Evolutionary conservation across 2,888 invertebrate species (phyloP).

Genomic region (Scaptomyza reducta): DNA sequence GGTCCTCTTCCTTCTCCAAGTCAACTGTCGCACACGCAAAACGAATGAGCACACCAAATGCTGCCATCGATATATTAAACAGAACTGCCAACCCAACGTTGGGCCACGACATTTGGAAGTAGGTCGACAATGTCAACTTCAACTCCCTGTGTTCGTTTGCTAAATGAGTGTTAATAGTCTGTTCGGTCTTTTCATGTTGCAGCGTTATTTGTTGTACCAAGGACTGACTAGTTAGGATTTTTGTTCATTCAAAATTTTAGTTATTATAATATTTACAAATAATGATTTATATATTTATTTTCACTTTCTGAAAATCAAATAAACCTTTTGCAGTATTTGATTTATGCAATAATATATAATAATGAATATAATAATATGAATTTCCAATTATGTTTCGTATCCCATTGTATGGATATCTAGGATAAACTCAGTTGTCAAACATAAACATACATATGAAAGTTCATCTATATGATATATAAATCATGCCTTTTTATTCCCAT

Average conservation of each 20-base stretch:
- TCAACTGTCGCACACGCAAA: constrained; percentile 38
- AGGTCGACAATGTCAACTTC: constrained; percentile 49
- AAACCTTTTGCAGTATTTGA: too few relatives aligned
- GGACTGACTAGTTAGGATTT: background rate
- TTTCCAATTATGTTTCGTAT: too few relatives aligned
- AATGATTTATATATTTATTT: too few relatives aligned
- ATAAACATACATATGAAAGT: too few relatives aligned
- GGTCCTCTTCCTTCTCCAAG: constrained; percentile 1
- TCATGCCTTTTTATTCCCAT: too few relatives aligned
- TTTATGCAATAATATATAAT: too few relatives aligned
- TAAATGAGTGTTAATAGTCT: constrained; percentile 39
- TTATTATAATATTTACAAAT: too few relatives aligned
- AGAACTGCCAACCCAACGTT: background rate
- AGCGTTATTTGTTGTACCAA: background rate
- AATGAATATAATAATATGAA: too few relatives aligned
- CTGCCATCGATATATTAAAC: constrained; percentile 54
- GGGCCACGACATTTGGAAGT: constrained; percentile 31
- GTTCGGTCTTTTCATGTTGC: constrained; percentile 1
- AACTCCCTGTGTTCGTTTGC: constrained; percentile 38
- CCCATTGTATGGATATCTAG: too few relatives aligned
- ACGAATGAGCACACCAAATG: constrained; percentile 32
- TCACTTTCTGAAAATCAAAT: too few relatives aligned
- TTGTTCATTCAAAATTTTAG: background rate
- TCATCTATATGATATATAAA: too few relatives aligned
- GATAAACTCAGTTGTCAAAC: too few relatives aligned